Evolutionary conservation across 2,888 invertebrate genomes (phyloP), one percentile per base, ranked within the genome.

Genomic region (Acleris holmiana): DNA sequence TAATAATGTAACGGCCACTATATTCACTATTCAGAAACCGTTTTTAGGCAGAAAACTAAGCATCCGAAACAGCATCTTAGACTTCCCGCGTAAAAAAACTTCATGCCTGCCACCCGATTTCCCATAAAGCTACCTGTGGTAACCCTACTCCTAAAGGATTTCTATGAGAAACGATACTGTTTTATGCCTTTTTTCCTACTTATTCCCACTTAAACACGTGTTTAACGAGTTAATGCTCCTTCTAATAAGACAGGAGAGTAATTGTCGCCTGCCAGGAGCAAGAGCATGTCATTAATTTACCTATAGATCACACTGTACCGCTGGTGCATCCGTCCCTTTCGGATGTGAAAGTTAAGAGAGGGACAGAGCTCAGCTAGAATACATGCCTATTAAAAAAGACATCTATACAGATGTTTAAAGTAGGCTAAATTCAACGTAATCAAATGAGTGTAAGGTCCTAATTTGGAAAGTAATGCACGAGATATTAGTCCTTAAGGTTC

Each of bases 241-340:
- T 71, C 77, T 85, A 85, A 85, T 85, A 83, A 76, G 86, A 84
- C 83, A 82, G 76, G 69, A 75, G 82, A 86, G 75, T 81, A 81
- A 87, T 87, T 80, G 79, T 69, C 72, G 70, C 73, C 71, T 73
- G 66, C 70, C 55, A 68, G 61, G 66, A 29, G 10, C 47, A 18
- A 29, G 56, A 47, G 15, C 25, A 18, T 17, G 59, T 35, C 59
- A 65, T 65, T 65, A 59, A 65, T 64, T 41, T 53, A 53, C 51
- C 41, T 61, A 15, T n/a, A 41, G 55, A 55, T 55, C 55, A 55
- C 55, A 55, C 47, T 19, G 55, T 44, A 19, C 8, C 41, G 44
- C n/a, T 17, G 17, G 17, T 44, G 17, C 44, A 25, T 44, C 23
- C 23, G 17, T 59, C 49, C 35, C 54, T 49, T 60, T 65, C 4